Evolutionary conservation across 2,888 invertebrate genomes (phyloP).

Genomic region (Oxystoma pomonae): DNA sequence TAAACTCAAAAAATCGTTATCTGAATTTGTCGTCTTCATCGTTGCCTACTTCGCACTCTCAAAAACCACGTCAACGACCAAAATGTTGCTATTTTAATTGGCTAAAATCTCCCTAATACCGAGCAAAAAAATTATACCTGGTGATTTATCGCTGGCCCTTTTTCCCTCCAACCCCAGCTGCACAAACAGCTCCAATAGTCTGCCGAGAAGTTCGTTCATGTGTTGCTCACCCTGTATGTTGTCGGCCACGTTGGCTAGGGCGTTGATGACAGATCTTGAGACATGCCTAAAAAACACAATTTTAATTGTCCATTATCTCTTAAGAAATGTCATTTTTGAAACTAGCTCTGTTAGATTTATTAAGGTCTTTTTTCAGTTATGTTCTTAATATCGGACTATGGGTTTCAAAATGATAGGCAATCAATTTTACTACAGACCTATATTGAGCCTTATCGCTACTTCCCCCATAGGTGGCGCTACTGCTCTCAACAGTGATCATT

Average conservation of each 20-base stretch:
- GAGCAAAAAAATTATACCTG: too few relatives aligned
- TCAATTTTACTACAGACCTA: constrained; percentile 30
- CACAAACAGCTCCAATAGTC: constrained; percentile 93
- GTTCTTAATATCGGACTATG: neutral
- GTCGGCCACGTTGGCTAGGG: constrained; percentile 92
- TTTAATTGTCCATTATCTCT: too few relatives aligned
- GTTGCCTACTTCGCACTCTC: too few relatives aligned
- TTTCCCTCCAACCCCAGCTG: constrained; percentile 97
- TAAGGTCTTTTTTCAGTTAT: neutral
- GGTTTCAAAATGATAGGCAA: too few relatives aligned
- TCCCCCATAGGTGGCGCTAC: constrained; percentile 68
- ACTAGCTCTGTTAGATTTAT: neutral
- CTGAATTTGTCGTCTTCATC: too few relatives aligned
- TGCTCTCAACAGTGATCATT: constrained; percentile 89
- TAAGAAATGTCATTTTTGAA: constrained; percentile 1
- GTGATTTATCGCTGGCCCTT: constrained; percentile 88
- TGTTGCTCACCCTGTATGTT: constrained; percentile 86
- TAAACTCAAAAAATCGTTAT: too few relatives aligned
- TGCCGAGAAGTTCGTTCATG: constrained; percentile 79
- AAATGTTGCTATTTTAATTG: too few relatives aligned
- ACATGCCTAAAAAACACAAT: constrained; percentile 74
- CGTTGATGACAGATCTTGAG: constrained; percentile 92
- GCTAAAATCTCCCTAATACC: too few relatives aligned
- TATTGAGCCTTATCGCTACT: constrained; percentile 55
- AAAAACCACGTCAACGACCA: too few relatives aligned